Base-by-base conservation (phyloP, 2,797 vertebrate species). In the Sebastolobus altivelis region DNA sequence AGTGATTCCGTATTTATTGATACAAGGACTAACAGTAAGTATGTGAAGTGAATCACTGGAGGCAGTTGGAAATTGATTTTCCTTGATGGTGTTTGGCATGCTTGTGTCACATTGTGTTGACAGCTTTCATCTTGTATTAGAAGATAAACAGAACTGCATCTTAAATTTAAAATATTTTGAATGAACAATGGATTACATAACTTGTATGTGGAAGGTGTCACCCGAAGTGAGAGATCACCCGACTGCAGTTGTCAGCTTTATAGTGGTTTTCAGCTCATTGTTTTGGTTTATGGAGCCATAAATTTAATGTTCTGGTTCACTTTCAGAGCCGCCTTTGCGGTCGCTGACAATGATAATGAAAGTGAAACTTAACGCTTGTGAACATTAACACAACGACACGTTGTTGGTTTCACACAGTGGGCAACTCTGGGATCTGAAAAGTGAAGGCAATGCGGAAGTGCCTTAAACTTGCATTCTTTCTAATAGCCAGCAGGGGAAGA, bases 121-220 rank as follows among this genome's bases (percentile, higher is more conserved):
- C 75, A 75, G 79, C 73, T 49, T 83, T 71, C 27, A 66, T 58
- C 37, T 82, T 77, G 69, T 67, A 61, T 87, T 72, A 70, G 4
- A 38, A 11, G 14, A 38, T 16, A 37, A 27, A 78, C 38, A 35
- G 6, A 49, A 3, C n/a, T 52, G 29, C 31, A n/a, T 55, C 27
- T 35, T 11, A 3, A 65, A 60, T 33, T 11, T 27, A 14, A 74
- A 49, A 4, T 7, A 7, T 27, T 25, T 66, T 25, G 9, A 25
- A 8, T 46, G 35, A 31, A 29, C 25, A 29, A 10, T 33, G 13
- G 11, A 46, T 27, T 27, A 27, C 18, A 54, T 12, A 5, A 67
- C 31, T 61, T n/a, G 33, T n/a, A 61, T 61, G 31, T 61, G 33
- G 11, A 37, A 56, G 22, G 55, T 27, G 22, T 14, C 67, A 46